Conservation (phyloP, 1,140 invertebrate species). For the Caenorhabditis inopinata region DNA sequence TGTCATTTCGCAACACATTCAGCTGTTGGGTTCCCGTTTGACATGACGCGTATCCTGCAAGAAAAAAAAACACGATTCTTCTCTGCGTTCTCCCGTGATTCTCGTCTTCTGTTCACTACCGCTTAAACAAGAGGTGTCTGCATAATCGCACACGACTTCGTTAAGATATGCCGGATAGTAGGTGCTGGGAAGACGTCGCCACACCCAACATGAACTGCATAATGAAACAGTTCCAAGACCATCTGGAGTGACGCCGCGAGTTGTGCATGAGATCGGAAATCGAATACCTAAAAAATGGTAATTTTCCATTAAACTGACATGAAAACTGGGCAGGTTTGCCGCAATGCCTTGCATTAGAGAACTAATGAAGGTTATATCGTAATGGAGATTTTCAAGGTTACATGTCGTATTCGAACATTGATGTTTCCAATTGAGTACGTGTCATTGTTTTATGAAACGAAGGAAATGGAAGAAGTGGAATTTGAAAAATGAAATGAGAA, state of each 20-base stretch:
- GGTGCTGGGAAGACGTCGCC: conserved; percentile 18
- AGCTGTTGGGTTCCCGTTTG: conserved; percentile 10
- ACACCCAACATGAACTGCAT: conserved; percentile 34
- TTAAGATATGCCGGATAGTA: conserved; percentile 32
- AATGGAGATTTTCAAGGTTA: background rate
- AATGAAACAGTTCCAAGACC: background rate
- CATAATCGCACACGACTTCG: conserved; percentile 32
- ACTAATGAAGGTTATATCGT: conserved; percentile 16
- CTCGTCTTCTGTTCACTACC: background rate
- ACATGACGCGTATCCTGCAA: conserved; percentile 33
- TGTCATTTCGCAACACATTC: conserved; percentile 33
- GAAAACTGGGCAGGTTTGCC: background rate
- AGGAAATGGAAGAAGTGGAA: background rate
- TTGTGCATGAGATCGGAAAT: conserved; percentile 34
- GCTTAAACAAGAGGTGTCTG: conserved; percentile 11
- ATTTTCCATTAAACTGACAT: background rate
- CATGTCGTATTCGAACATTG: conserved; percentile 26
- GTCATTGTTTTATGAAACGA: background rate
- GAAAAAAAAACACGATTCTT: background rate
- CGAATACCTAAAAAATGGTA: background rate
- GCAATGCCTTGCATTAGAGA: background rate
- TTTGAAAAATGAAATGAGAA: conserved; percentile 12
- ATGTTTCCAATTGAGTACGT: background rate
- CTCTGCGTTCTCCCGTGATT: background rate
- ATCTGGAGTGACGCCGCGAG: conserved; percentile 8